phyloP scores from a whole-genome alignment of 2,888 invertebrate species.

The Limnephilus lunatus region DNA sequence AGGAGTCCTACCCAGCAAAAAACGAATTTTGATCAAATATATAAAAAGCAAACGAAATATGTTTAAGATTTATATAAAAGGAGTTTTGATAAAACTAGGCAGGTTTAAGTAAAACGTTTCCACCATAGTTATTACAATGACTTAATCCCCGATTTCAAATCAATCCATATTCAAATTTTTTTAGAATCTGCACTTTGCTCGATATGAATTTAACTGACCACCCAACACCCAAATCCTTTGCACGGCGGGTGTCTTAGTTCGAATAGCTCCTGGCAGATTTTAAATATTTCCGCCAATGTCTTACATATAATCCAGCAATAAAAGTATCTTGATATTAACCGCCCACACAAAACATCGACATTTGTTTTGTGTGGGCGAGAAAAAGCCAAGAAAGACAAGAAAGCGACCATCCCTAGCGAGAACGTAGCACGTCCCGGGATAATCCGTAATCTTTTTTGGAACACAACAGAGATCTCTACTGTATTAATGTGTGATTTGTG shows the following conservation, averaged over 20 bases:
- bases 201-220: too few species aligned
- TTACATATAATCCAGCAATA: neutral
- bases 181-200: too few species aligned
- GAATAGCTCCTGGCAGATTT: neutral
- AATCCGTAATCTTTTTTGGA: neutral
- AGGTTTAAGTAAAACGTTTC: too few species aligned
- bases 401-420: neutral
- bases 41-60: too few species aligned
- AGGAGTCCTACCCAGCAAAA: neutral
- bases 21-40: too few species aligned
- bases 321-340: neutral
- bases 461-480: constrained; percentile 31
- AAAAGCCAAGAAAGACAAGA: neutral
- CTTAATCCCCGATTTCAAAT: too few species aligned
- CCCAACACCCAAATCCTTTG: too few species aligned
- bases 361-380: too few species aligned
- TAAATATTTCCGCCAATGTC: neutral
- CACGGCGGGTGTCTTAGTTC: neutral
- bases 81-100: too few species aligned
- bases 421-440: neutral
- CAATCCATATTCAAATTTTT: too few species aligned
- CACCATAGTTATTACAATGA: too few species aligned
- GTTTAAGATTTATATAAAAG: too few species aligned
- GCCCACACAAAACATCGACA: neutral
- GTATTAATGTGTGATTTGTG: constrained; percentile 56